A percentile compares a stretch with the other conserved stretches of the same genome.
Evolutionary conservation across 2,888 invertebrate genomes (phyloP).

Genomic region (Mylabris sibirica): DNA sequence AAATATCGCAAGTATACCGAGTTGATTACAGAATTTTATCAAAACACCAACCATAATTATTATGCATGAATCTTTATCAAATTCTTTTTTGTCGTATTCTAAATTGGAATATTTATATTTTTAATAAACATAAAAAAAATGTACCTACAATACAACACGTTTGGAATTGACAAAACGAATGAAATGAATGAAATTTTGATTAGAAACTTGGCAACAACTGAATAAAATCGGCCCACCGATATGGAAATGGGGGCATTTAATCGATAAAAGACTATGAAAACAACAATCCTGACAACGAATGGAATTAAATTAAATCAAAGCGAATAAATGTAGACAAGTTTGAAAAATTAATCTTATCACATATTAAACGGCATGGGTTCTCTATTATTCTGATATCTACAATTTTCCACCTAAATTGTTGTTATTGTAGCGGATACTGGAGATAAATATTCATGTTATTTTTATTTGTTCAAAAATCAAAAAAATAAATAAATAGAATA

Average conservation of each 20-base stretch:
- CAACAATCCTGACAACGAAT: neutral
- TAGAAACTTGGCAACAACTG: constrained; percentile 25
- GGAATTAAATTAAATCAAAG: neutral
- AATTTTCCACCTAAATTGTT: neutral
- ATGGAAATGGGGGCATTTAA: constrained; percentile 28
- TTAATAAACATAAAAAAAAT: neutral
- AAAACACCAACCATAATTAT: neutral
- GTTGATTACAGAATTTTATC: neutral
- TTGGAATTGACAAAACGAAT: neutral
- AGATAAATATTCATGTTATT: neutral
- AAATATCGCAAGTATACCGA: neutral
- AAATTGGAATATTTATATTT: neutral
- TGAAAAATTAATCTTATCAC: constrained; percentile 2
- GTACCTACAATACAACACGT: neutral
- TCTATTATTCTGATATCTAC: neutral
- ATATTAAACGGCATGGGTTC: neutral
- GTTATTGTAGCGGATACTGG: neutral
- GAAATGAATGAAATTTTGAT: neutral
- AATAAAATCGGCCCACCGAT: constrained; percentile 18
- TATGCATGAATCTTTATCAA: neutral
- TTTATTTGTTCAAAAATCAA: neutral
- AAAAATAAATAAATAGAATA: no score
- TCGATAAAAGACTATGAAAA: constrained; percentile 22
- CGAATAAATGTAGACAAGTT: neutral
- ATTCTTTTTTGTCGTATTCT: neutral